Base-by-base conservation (phyloP, 1,140 invertebrate genomes). In the Wiebesia pumilae region DNA sequence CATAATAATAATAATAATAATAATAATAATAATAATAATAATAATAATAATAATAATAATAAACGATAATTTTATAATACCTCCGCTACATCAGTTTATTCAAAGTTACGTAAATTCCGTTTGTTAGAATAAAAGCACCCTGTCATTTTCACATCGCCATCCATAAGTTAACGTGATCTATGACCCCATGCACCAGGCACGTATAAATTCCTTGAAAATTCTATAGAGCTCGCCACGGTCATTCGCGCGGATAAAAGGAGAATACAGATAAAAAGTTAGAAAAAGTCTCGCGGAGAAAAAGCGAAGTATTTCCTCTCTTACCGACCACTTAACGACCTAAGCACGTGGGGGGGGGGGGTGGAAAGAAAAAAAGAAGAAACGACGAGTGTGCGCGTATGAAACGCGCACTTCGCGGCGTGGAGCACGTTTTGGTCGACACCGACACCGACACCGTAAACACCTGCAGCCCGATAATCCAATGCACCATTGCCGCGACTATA, bases 41-140 rank as follows among this genome's bases (percentile, higher is more conserved):
- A n/a, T n/a, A n/a, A n/a, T n/a, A n/a, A n/a, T n/a, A n/a, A n/a
- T n/a, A n/a, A n/a, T n/a, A n/a, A n/a, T n/a, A n/a, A n/a, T n/a
- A n/a, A n/a, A n/a, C n/a, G n/a, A n/a, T n/a, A n/a, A n/a, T n/a
- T n/a, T n/a, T n/a, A n/a, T n/a, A n/a, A n/a, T n/a, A n/a, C n/a
- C n/a, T n/a, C n/a, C n/a, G n/a, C 30, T 9, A 21, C 54, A 40
- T 51, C 27, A 38, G 65, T 81, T 51, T 38, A 65, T 81, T 24
- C n/a, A n/a, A 58, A 78, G 73, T 73, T 21, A 2, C 27, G 12
- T 30, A 47, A 51, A 58, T 65, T 43, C 21, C 77, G 78, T 77
- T 77, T 84, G 65, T 77, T 84, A 65, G 77, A 84, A 84, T 84
- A 65, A 40, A 77, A 78, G 33, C 83, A 62, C 58, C 16, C 14